These are phyloP conservation scores for Dorcus parallelipipedus DNA, from an alignment of 2,888 invertebrate species.

Conservation along the genomic window DNA sequence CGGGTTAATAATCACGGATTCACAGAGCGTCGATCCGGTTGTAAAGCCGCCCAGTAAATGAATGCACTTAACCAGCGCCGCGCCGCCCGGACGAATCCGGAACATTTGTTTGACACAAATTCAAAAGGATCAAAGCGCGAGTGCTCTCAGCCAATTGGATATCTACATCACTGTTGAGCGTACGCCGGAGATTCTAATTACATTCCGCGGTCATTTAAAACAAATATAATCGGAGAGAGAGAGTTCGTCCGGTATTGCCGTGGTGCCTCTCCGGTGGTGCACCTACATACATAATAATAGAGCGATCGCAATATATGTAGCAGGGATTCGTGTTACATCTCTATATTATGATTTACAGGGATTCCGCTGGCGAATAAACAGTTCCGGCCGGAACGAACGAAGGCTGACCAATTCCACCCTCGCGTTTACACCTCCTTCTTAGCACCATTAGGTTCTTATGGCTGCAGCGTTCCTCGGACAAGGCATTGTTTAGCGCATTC, in stretches of 20 bases:
- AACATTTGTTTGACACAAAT: background rate
- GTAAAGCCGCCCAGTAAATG: background rate
- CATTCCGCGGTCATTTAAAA: conserved; percentile 22
- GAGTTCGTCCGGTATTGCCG: too few relatives aligned
- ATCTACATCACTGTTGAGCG: conserved; percentile 15
- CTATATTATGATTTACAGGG: conserved; percentile 32
- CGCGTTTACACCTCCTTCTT: conserved; percentile 3
- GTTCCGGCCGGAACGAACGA: conserved; percentile 30
- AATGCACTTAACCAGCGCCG: background rate
- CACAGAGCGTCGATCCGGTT: too few relatives aligned
- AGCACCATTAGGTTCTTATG: background rate
- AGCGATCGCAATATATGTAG: too few relatives aligned
- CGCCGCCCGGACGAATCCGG: background rate
- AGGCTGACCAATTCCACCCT: background rate
- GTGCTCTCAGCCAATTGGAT: conserved; percentile 43
- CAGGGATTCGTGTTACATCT: too few relatives aligned
- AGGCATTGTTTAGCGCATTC: background rate
- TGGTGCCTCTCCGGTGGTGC: too few relatives aligned
- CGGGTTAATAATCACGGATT: too few relatives aligned
- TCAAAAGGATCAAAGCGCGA: conserved; percentile 39
- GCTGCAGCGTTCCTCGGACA: background rate
- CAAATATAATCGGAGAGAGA: too few relatives aligned
- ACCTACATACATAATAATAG: too few relatives aligned
- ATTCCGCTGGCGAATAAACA: conserved; percentile 25
- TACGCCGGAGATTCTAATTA: conserved; percentile 31